Conservation (phyloP, 2,888 invertebrate genomes). For the Trissolcus japonicus region DNA sequence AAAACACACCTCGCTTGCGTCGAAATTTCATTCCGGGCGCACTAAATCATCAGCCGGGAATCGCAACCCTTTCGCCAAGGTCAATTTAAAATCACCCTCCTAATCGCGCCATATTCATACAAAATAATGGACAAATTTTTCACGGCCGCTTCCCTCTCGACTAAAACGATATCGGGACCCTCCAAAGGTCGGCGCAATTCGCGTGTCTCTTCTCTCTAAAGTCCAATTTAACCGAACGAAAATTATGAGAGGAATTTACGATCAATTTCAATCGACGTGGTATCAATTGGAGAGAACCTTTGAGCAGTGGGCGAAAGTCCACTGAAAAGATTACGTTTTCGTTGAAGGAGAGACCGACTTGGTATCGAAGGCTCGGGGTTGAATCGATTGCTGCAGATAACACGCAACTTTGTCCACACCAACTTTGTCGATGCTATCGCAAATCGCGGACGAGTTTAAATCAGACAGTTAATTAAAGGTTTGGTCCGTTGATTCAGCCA, state of each 20-base stretch:
- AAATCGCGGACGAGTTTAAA: constrained; percentile 70
- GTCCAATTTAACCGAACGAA: constrained; percentile 21
- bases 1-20: constrained; percentile 17
- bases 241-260: constrained; percentile 28
- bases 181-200: constrained; percentile 36
- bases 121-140: constrained; percentile 49
- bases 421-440: constrained; percentile 66
- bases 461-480: constrained; percentile 73
- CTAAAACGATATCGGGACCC: constrained; percentile 22
- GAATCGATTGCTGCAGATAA: constrained; percentile 26
- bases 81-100: constrained; percentile 44
- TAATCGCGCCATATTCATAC: constrained; percentile 52
- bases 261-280: constrained; percentile 26
- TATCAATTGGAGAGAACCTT: constrained; percentile 10
- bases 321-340: no score
- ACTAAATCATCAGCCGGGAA: constrained; percentile 39
- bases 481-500: constrained; percentile 60
- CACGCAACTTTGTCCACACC: constrained; percentile 34
- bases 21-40: constrained; percentile 40
- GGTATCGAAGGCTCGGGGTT: neutral
- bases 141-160: constrained; percentile 2
- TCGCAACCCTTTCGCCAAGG: constrained; percentile 38
- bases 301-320: no score
- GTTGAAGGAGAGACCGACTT: neutral
- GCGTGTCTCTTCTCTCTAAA: constrained; percentile 11